phyloP scores from a whole-genome alignment of 2,113 vertebrate species.

The Neodontobutis hainanensis region DNA sequence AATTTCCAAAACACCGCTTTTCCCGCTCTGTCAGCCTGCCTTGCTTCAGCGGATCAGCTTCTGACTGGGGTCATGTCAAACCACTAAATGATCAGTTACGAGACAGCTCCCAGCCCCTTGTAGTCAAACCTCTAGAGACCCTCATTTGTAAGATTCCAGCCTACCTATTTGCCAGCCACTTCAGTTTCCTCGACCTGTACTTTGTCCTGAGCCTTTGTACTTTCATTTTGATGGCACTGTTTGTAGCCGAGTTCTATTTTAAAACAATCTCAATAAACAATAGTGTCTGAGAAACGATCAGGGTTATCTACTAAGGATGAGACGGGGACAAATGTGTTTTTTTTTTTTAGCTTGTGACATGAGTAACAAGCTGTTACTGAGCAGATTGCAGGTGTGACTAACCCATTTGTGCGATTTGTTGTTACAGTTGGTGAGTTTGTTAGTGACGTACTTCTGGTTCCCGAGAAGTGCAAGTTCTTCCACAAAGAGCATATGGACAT shows the following conservation, averaged over 20 bases:
- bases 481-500: conserved; percentile 92
- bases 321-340: no score
- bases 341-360: no score
- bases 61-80: conserved; percentile 29
- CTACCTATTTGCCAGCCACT: conserved; percentile 23
- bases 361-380: not conserved
- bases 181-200: conserved; percentile 27
- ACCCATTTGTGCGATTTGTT: conserved; percentile 37
- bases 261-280: no score
- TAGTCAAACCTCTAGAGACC: conserved; percentile 33
- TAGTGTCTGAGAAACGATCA: no score
- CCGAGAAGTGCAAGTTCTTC: conserved; percentile 95
- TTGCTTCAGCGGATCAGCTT: conserved; percentile 25
- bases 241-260: not conserved
- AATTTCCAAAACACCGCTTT: conserved; percentile 78
- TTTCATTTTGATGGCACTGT: conserved; percentile 2
- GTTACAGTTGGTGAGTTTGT: conserved; percentile 93
- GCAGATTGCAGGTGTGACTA: conserved; percentile 39
- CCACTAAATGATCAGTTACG: conserved; percentile 59
- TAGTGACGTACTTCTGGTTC: conserved; percentile 94
- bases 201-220: conserved; percentile 29
- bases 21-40: conserved; percentile 19
- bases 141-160: conserved; percentile 39
- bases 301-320: no score
- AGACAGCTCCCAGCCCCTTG: conserved; percentile 27